Conservation (phyloP, 2,797 vertebrate species). For the Lagorchestes hirsutus region DNA sequence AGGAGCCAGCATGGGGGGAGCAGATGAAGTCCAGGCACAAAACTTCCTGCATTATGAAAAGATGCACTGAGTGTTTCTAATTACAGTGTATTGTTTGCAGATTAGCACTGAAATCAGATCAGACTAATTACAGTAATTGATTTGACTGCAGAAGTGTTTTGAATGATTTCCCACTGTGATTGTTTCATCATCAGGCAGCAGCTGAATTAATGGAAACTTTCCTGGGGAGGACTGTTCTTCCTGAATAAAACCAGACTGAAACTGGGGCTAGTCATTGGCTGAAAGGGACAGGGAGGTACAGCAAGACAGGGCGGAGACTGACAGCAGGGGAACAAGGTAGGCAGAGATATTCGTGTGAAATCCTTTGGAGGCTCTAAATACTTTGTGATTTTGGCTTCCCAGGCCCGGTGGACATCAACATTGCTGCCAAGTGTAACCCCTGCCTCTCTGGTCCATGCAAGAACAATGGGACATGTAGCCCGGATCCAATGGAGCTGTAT, state of each 20-base stretch:
- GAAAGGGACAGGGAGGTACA: background rate
- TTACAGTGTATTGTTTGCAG: conserved; percentile 71
- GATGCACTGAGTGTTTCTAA: conserved; percentile 60
- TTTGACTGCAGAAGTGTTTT: conserved; percentile 67
- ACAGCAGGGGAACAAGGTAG: background rate
- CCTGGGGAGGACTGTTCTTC: conserved; percentile 11
- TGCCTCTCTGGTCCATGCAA: conserved; percentile 94
- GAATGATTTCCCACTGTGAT: conserved; percentile 60
- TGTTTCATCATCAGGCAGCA: conserved; percentile 51
- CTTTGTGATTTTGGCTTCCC: conserved; percentile 63
- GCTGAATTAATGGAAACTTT: conserved; percentile 46
- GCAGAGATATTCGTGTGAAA: background rate
- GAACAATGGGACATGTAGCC: conserved; percentile 95
- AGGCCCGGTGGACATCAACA: conserved; percentile 92
- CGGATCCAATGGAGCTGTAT: conserved; percentile 90
- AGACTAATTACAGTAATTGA: conserved; percentile 76
- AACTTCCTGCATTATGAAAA: conserved; percentile 54
- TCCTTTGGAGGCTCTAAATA: background rate
- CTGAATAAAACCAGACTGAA: background rate
- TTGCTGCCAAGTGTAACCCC: conserved; percentile 95
- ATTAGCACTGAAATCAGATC: conserved; percentile 75
- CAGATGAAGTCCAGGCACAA: conserved; percentile 15
- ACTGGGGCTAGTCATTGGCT: background rate
- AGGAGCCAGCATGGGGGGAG: background rate
- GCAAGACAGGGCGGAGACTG: fast-evolving